Base-by-base conservation (phyloP, 2,113 vertebrate species). In the Mustela nigripes region DNA sequence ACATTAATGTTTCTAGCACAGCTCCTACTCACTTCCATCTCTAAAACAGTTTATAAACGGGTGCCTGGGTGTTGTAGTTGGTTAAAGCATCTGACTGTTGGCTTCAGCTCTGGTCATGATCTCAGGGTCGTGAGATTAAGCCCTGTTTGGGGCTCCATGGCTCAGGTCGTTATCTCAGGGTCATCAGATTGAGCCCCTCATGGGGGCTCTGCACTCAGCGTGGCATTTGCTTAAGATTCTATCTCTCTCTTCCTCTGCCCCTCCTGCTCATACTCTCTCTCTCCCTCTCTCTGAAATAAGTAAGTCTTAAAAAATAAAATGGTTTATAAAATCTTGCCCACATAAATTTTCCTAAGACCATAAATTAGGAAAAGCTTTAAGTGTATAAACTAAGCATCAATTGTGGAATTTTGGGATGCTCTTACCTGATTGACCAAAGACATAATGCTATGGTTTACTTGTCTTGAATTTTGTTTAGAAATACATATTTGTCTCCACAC, bases 401-500 rank as follows among this genome's bases (percentile, higher is more conserved):
- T 48, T 80, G 73, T 31, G 18, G 36, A 83, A 91, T 12, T 85
- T 73, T 89, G 10, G 45, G 6, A 56, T 15, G 3, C 8, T 94
- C 91, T 83, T 89, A 84, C 80, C 22, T 85, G 11, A 84, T n/a
- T 97, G 62, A 82, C 53, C 26, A 78, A 73, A 94, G 24, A 11
- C 36, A 79, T 22, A 21, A 79, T 85, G 26, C 5, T 86, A 42
- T 82, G 73, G 16, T 33, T 67, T 89, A 82, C 74, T 95, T 45
- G 31, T 67, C 50, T 93, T 88, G 18, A 15, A 36, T 67, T 86
- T 89, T 96, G 31, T 81, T 97, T 92, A 92, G 56, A 95, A 97
- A 94, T 91, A 12, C 21, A 1, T 56, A 92, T 92, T 97, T 95
- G 8, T 67, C 42, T 87, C 31, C 56, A 92, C 79, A 80, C 16